Evolutionary conservation across 2,113 vertebrate genomes (phyloP).

Genomic region (Dermatemys mawii): DNA sequence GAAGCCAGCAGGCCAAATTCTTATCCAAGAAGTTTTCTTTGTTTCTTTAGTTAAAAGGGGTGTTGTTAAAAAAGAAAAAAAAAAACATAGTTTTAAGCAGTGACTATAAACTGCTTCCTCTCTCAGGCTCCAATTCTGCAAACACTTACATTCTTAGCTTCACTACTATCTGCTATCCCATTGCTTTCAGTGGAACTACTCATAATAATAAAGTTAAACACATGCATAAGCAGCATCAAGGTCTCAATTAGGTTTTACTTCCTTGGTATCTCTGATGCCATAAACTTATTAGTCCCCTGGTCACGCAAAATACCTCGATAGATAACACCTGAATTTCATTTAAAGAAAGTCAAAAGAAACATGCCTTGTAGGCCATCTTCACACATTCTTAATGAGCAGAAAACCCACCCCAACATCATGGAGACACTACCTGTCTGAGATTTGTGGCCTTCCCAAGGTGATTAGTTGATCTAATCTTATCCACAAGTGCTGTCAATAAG

Average conservation of each 20-base stretch:
- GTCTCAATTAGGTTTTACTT: background rate
- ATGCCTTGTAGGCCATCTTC: background rate
- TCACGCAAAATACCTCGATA: background rate
- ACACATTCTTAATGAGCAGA: background rate
- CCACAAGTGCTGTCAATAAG: background rate
- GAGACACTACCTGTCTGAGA: background rate
- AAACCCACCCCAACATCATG: background rate
- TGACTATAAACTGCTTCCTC: background rate
- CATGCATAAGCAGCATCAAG: background rate
- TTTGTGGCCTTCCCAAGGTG: background rate
- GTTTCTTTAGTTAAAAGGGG: background rate
- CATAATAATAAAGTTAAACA: background rate
- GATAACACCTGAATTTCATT: background rate
- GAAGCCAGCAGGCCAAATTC: background rate
- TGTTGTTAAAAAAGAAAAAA: background rate
- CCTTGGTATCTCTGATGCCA: background rate
- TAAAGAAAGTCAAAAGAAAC: background rate
- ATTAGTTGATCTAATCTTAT: background rate
- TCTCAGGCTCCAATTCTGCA: background rate
- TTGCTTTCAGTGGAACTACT: background rate
- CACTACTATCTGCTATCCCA: background rate
- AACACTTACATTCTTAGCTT: background rate
- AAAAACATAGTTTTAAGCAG: background rate
- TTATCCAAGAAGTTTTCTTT: background rate
- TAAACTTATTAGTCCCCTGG: background rate